Evolutionary conservation across 2,113 vertebrate species (phyloP).

Genomic region (Toxostoma redivivum): DNA sequence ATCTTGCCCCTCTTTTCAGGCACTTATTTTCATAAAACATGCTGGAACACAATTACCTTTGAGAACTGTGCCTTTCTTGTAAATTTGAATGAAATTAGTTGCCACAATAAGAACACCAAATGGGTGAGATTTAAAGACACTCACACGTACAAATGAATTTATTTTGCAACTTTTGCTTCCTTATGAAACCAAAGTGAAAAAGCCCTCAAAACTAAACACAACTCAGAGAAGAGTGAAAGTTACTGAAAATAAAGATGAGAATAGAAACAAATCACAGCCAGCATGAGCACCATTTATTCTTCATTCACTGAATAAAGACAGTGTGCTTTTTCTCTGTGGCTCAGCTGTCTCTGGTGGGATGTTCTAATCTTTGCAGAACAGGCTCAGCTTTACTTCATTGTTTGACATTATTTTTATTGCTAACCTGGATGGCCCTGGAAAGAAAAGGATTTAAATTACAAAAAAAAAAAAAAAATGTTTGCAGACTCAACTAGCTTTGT

Average conservation of each 20-base stretch:
- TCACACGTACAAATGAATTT: background rate
- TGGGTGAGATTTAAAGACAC: background rate
- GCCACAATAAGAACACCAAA: background rate
- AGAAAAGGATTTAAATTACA: slow-evolving; percentile 9
- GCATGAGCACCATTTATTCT: background rate
- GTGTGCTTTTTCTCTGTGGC: background rate
- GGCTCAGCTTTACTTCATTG: background rate
- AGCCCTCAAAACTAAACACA: background rate
- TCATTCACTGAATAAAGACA: background rate
- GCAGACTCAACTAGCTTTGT: background rate
- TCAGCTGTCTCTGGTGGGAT: background rate
- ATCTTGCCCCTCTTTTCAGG: background rate
- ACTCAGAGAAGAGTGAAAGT: background rate
- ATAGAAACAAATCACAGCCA: background rate
- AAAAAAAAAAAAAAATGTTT: background rate
- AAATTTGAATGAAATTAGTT: background rate
- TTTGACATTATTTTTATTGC: slow-evolving; percentile 2
- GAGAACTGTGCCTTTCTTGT: background rate
- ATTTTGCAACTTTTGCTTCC: background rate
- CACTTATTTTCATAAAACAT: background rate
- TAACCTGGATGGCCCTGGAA: background rate
- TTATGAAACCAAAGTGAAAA: background rate
- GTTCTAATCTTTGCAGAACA: background rate
- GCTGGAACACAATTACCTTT: background rate
- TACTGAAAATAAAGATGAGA: background rate